phyloP scores from a whole-genome alignment of 2,797 vertebrate genomes.

The Semaprochilodus insignis region DNA sequence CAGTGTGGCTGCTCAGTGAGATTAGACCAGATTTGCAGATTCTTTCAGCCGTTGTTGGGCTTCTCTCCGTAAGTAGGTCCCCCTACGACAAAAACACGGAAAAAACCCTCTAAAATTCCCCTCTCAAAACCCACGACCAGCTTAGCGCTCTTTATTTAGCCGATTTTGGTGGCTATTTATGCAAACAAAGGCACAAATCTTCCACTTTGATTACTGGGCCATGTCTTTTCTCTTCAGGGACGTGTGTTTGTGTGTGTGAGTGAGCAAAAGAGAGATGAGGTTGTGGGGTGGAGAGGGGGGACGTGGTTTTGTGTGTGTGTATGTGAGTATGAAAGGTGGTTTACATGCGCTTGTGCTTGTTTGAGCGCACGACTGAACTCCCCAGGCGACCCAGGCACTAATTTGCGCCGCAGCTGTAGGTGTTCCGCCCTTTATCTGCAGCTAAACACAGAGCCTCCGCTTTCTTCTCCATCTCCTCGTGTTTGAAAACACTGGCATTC shows the following conservation, averaged over 20 bases:
- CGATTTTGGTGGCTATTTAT: conserved; percentile 65
- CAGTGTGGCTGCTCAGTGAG: conserved; percentile 67
- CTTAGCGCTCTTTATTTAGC: conserved; percentile 59
- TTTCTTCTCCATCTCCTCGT: conserved; percentile 54
- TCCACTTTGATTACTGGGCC: conserved; percentile 72
- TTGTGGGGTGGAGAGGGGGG: background rate
- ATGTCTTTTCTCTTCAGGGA: conserved; percentile 66
- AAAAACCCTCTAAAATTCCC: conserved; percentile 40
- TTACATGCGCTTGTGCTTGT: conserved; percentile 50
- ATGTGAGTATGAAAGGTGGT: conserved; percentile 13
- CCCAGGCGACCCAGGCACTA: conserved; percentile 41
- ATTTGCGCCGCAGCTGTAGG: conserved; percentile 56
- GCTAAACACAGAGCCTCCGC: conserved; percentile 21
- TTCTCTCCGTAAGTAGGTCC: conserved; percentile 63
- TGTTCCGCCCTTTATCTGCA: conserved; percentile 49
- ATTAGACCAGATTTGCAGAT: conserved; percentile 71
- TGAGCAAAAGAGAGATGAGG: conserved; percentile 18
- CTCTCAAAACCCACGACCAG: conserved; percentile 45
- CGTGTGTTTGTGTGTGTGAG: conserved; percentile 54
- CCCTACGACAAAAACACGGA: conserved; percentile 50
- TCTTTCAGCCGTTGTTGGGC: conserved; percentile 56
- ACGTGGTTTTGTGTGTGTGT: conserved; percentile 11
- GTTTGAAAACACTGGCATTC: conserved; percentile 64
- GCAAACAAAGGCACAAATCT: conserved; percentile 76
- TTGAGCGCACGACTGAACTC: conserved; percentile 26